Percentiles rank a stretch among this genome's conserved stretches.
Conservation (phyloP, 2,797 vertebrate genomes). For the Helicolenus hilgendorfi region DNA sequence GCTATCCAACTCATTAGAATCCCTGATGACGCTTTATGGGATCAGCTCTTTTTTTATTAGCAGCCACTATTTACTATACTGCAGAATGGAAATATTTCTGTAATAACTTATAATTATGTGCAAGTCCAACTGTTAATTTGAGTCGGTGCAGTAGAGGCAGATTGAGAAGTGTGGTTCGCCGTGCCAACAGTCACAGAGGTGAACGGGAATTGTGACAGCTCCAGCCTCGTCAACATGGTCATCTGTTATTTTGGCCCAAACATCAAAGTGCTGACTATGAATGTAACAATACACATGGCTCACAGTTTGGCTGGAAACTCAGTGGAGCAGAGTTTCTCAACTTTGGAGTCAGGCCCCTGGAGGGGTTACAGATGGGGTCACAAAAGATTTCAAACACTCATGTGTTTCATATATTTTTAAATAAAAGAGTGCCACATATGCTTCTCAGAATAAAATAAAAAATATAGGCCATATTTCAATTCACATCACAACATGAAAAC, state of each 20-base stretch:
- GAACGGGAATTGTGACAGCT: slow-evolving; percentile 66
- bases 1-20: slow-evolving; percentile 86
- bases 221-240: slow-evolving; percentile 67
- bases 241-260: slow-evolving; percentile 73
- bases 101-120: slow-evolving; percentile 85
- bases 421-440: not conserved
- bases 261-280: slow-evolving; percentile 52
- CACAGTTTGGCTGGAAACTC: slow-evolving; percentile 50
- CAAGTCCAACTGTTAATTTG: slow-evolving; percentile 80
- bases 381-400: not conserved
- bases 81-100: slow-evolving; percentile 81
- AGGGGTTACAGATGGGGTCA: slow-evolving; percentile 34
- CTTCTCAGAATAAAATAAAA: not conserved
- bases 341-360: slow-evolving; percentile 18
- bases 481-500: not conserved
- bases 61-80: slow-evolving; percentile 79
- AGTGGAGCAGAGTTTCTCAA: slow-evolving; percentile 32
- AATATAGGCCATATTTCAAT: not conserved
- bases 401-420: slow-evolving; percentile 3
- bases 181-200: slow-evolving; percentile 76
- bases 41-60: slow-evolving; percentile 76
- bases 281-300: slow-evolving; percentile 55
- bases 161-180: slow-evolving; percentile 57
- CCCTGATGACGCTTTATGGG: slow-evolving; percentile 78
- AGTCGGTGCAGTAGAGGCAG: slow-evolving; percentile 68